Percentiles rank a stretch among this genome's conserved stretches.
phyloP scores from a whole-genome alignment of 2,888 invertebrate species.

The Xestia rhomboidea region DNA sequence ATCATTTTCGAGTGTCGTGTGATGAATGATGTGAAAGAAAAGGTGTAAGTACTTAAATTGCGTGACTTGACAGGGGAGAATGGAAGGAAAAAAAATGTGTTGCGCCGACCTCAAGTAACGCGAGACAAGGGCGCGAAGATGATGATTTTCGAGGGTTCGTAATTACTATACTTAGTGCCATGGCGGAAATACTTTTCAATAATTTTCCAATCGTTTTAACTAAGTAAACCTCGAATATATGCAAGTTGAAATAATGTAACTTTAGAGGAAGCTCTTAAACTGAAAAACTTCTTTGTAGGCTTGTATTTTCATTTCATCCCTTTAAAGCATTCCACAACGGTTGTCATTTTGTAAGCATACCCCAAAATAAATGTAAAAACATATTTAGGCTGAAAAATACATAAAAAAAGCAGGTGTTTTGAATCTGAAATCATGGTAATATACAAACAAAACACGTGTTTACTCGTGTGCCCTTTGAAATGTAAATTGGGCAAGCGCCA shows the following conservation, averaged over 20 bases:
- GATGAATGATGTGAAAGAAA: too few species aligned
- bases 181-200: not conserved
- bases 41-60: too few species aligned
- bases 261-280: not conserved
- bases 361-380: conserved; percentile 2
- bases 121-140: too few species aligned
- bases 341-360: not conserved
- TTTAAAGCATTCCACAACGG: not conserved
- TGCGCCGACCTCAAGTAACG: too few species aligned
- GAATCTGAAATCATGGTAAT: conserved; percentile 53
- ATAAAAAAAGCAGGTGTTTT: conserved; percentile 44
- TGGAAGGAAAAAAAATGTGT: too few species aligned
- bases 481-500: conserved; percentile 58
- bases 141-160: not conserved
- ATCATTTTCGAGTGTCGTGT: not conserved
- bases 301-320: not conserved
- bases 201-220: not conserved
- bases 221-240: not conserved
- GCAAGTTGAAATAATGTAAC: not conserved
- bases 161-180: not conserved
- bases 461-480: conserved; percentile 59
- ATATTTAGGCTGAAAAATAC: conserved; percentile 4
- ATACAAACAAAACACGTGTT: conserved; percentile 45
- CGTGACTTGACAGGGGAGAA: too few species aligned
- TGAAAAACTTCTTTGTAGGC: not conserved